phyloP scores from a whole-genome alignment of 2,888 invertebrate genomes.

The Cryptocephalus moraei region DNA sequence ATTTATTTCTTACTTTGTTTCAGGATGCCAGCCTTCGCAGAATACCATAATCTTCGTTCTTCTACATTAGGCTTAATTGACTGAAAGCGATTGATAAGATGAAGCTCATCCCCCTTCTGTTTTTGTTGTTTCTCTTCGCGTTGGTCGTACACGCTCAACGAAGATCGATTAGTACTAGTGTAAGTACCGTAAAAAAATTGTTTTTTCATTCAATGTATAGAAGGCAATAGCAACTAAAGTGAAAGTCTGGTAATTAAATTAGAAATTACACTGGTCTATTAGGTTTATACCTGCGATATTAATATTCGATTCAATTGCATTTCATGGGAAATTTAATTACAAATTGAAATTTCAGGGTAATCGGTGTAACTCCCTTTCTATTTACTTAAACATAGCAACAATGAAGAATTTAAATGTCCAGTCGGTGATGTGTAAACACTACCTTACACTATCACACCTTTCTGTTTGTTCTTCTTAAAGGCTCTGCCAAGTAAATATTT shows the following conservation, averaged over 20 bases:
- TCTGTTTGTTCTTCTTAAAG: too few relatives aligned
- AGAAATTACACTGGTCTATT: too few relatives aligned
- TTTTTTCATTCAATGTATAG: too few relatives aligned
- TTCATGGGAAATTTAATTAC: background rate
- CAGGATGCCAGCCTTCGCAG: conserved; percentile 7
- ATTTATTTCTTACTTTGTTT: conserved; percentile 1
- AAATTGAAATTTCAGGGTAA: too few relatives aligned
- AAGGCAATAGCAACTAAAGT: too few relatives aligned
- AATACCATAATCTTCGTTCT: conserved; percentile 3
- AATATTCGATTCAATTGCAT: too few relatives aligned
- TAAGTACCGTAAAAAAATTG: background rate
- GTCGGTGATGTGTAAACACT: background rate
- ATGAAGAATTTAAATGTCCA: background rate
- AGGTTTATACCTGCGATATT: too few relatives aligned
- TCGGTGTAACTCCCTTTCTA: too few relatives aligned
- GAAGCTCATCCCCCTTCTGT: conserved; percentile 7
- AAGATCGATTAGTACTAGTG: conserved; percentile 8
- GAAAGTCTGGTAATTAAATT: too few relatives aligned
- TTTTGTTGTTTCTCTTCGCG: conserved; percentile 5
- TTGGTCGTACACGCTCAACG: conserved; percentile 6
- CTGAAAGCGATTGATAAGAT: conserved; percentile 4
- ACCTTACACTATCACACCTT: too few relatives aligned
- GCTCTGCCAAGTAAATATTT: too few relatives aligned
- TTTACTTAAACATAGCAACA: too few relatives aligned
- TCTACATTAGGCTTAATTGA: conserved; percentile 1